Percentiles rank a stretch among this genome's conserved stretches.
Conservation (phyloP, 2,113 vertebrate genomes). For the Alectura lathami region DNA sequence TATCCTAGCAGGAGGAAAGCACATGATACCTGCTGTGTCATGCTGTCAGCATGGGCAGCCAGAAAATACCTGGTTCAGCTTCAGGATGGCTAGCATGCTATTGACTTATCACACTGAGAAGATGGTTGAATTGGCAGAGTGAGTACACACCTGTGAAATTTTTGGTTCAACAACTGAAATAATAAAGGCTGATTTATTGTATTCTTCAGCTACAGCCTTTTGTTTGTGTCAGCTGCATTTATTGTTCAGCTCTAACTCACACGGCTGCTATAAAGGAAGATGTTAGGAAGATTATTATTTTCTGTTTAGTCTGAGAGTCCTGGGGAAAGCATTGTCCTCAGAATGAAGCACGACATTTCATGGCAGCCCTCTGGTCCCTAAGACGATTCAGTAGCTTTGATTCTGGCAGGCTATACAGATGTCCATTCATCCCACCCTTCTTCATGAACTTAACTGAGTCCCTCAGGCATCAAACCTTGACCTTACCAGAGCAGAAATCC, state of each 20-base stretch:
- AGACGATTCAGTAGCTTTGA: not conserved
- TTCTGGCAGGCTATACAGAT: not conserved
- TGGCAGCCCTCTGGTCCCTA: not conserved
- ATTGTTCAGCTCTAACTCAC: not conserved
- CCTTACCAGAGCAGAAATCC: not conserved
- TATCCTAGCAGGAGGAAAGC: not conserved
- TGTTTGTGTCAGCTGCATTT: not conserved
- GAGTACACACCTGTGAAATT: not conserved
- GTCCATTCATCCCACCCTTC: not conserved
- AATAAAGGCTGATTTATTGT: not conserved
- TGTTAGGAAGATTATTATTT: not conserved
- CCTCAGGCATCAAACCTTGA: not conserved
- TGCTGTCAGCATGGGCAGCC: rapidly evolving
- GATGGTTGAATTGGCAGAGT: not conserved
- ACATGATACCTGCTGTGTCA: not conserved
- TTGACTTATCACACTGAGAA: not conserved
- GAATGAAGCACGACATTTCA: not conserved
- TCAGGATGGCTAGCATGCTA: not conserved
- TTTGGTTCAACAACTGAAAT: not conserved
- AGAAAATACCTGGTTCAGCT: not conserved
- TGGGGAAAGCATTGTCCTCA: not conserved
- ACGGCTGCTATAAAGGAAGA: not conserved
- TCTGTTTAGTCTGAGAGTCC: not conserved
- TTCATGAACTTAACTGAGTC: not conserved
- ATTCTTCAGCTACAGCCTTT: not conserved